A percentile compares a stretch with the other conserved stretches of the same genome.
Evolutionary conservation across 2,113 vertebrate species (phyloP).

Genomic region (Archilochus colubris): DNA sequence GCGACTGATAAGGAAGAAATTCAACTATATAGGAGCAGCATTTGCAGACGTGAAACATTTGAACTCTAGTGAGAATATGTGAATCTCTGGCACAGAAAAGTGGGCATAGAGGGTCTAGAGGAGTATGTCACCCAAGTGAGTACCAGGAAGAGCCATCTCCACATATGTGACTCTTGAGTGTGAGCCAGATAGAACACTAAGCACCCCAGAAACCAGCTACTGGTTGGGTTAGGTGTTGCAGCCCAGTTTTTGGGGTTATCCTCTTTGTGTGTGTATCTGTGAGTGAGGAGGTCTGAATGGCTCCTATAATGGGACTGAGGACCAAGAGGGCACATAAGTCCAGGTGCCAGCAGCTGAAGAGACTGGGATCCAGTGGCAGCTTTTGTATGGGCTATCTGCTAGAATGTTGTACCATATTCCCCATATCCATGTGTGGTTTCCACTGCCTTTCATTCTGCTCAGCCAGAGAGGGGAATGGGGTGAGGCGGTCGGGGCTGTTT

Average conservation of each 20-base stretch:
- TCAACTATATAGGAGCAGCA: not conserved
- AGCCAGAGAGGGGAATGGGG: not conserved
- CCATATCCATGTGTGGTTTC: not conserved
- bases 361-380: not conserved
- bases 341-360: not conserved
- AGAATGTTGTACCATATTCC: too few species aligned
- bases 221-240: not conserved
- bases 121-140: fast-evolving
- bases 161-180: not conserved
- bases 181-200: not conserved
- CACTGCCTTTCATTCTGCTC: not conserved
- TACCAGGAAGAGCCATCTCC: not conserved
- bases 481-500: not conserved
- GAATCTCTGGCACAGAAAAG: not conserved
- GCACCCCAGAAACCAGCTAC: fast-evolving
- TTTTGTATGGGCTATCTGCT: too few species aligned
- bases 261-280: not conserved
- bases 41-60: not conserved
- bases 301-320: not conserved
- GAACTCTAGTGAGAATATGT: not conserved
- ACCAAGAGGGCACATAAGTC: fast-evolving
- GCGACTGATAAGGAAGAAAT: not conserved
- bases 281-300: not conserved
- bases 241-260: not conserved
- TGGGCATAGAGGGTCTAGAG: not conserved